Percentiles rank a stretch among this genome's conserved stretches.
phyloP scores from a whole-genome alignment of 2,113 vertebrate genomes.

The Guaruba guarouba region DNA sequence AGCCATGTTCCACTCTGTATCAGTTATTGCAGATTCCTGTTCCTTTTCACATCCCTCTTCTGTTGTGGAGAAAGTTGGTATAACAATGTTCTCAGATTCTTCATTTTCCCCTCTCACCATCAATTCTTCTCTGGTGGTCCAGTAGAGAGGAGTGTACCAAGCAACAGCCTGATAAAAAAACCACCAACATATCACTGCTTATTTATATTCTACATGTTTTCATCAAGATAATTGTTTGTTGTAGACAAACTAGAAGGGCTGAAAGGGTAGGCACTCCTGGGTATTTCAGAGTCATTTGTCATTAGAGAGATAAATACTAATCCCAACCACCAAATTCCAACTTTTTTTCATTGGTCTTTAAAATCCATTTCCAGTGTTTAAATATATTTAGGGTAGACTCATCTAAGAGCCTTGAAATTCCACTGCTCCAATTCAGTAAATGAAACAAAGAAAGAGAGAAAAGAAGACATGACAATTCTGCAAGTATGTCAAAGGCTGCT shows the following conservation, averaged over 20 bases:
- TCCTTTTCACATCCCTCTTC: background rate
- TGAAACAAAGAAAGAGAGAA: background rate
- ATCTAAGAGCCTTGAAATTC: background rate
- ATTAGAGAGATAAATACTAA: background rate
- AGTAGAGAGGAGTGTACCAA: slow-evolving; percentile 61
- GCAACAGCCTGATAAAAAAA: slow-evolving; percentile 54
- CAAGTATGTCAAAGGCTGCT: background rate
- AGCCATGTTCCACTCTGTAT: background rate
- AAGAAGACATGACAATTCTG: background rate
- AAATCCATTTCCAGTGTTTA: background rate
- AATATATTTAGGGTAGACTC: background rate
- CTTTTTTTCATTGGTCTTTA: background rate
- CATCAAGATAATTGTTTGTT: background rate
- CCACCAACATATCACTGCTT: background rate
- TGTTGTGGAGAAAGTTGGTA: background rate
- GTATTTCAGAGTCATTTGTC: background rate
- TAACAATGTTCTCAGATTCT: background rate
- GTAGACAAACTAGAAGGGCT: background rate
- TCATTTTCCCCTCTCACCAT: background rate
- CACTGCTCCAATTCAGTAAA: background rate
- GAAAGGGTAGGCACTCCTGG: background rate
- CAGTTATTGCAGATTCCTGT: background rate
- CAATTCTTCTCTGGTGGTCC: slow-evolving; percentile 25
- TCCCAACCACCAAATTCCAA: background rate
- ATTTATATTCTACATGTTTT: background rate